Base-by-base conservation (phyloP, 2,113 vertebrate genomes). In the Oxyura jamaicensis region DNA sequence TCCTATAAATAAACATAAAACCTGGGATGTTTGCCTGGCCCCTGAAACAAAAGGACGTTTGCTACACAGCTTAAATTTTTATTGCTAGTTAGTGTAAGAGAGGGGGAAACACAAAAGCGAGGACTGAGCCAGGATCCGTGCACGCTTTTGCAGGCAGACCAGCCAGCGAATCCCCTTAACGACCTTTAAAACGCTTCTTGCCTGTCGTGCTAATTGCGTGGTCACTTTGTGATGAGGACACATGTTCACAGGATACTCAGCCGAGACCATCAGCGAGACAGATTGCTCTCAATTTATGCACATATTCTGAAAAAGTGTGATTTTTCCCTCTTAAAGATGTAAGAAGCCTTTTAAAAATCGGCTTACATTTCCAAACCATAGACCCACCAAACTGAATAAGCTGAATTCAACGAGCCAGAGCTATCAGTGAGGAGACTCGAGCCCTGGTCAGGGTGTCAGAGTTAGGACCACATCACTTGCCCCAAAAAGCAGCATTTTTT, bases 1-100 rank as follows among this genome's bases (percentile, higher is more conserved):
- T 86, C 82, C 74, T 75, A 90, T 71, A 78, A 90, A 90, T 72
- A 83, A 91, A 90, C 36, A 72, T 35, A 83, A 86, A 96, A 90
- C 84, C 73, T 83, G 86, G 60, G 58, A 88, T 2, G 0, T 68
- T 90, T 83, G 41, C 63, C 79, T 76, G 83, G 82, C 19, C 39
- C 36, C 72, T 75, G 63, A 92, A 93, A 91, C 63, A 79, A 80
- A 92, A 91, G 42, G 20, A 58, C 26, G 90, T 87, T 58, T 86
- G 78, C 68, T 82, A 72, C 59, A 71, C 3, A 3, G 68, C 66
- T 92, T 85, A 73, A 58, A 46, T 91, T 88, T 88, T 94, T 94
- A 53, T 83, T 79, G 67, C 59, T 75, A 72, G 66, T 83, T 95
- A 73, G 76, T 35, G 31, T 56, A 81, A 53, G 68, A 85, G 69